Base-by-base conservation (phyloP, 1,140 invertebrate genomes). In the Trichonephila inaurata region DNA sequence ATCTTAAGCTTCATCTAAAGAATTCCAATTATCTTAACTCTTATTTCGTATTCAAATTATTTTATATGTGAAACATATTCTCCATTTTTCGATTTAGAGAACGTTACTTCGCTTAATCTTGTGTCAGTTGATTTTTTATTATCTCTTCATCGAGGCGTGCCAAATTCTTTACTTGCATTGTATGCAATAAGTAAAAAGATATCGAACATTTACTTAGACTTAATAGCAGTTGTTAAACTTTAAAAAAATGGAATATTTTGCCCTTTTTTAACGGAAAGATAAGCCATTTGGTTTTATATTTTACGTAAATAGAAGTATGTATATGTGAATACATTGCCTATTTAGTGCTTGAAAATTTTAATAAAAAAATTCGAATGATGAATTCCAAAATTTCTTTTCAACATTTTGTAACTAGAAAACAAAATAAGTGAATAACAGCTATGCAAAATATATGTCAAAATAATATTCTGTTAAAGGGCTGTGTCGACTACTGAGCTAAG, bases 11-110 rank as follows among this genome's bases (percentile, higher is more conserved):
- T 77, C 16, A 19, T 77, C 28, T 40, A 33, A 77, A 19, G 72
- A 77, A 77, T 77, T 77, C 28, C 72, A 77, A 77, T 77, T 77
- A 40, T 40, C 72, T 19, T 40, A 16, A 18, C 72, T 33, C 69
- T 3, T 19, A 19, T 40, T 28, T 72, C 16, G 10, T 77, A 77
- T 40, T 77, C 33, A 33, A 12, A 40, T 5, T 40, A 40, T 40
- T 77, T 19, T 33, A 77, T 40, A 40, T 40, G 4, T 18, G 69
- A 77, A 28, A 77, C 72, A 33, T 28, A 28, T 77, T 40, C 72
- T 18, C 14, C 18, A 77, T 77, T 77, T 77, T 33, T 77, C 18
- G 72, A 40, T 77, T 77, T 77, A 77, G 72, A 77, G 72, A 33
- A 33, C 72, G 16, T 28, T 33, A 5, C 69, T 33, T 77, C 69